These are phyloP conservation scores for Spea multiplicata DNA, from an alignment of 2,113 vertebrate genomes.

Conservation along the genomic window DNA sequence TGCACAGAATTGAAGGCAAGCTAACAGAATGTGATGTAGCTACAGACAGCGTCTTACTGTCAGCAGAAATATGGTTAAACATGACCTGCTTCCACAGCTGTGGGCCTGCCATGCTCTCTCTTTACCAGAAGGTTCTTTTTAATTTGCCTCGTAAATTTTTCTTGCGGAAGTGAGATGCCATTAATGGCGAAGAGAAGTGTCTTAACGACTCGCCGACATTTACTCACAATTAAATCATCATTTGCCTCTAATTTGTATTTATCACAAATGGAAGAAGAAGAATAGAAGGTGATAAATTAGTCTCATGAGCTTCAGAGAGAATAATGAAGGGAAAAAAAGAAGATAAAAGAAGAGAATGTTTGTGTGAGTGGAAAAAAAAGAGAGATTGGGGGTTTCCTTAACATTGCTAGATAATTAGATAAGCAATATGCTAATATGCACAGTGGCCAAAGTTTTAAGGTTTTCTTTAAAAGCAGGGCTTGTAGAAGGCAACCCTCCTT, in stretches of 20 bases:
- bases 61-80: slow-evolving; percentile 12
- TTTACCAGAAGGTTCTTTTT: slow-evolving; percentile 35
- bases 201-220: slow-evolving; percentile 33
- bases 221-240: slow-evolving; percentile 39
- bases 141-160: slow-evolving; percentile 34
- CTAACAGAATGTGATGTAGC: too few relatives aligned
- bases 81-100: slow-evolving; percentile 16
- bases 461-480: too few relatives aligned
- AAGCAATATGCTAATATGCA: too few relatives aligned
- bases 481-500: too few relatives aligned
- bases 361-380: not conserved
- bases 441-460: too few relatives aligned
- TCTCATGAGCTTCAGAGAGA: not conserved
- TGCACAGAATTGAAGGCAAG: too few relatives aligned
- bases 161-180: slow-evolving; percentile 17
- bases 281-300: slow-evolving; percentile 20
- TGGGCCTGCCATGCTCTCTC: slow-evolving; percentile 2
- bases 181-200: slow-evolving; percentile 41
- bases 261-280: slow-evolving; percentile 12
- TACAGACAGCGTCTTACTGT: not conserved
- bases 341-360: not conserved
- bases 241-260: slow-evolving; percentile 37
- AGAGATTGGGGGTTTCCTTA: not conserved
- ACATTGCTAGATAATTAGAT: too few relatives aligned
- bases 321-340: not conserved